A percentile compares a stretch with the other conserved stretches of the same genome.
phyloP scores from a whole-genome alignment of 92 coral and sea anemone genomes.

The Palythoa grandis region DNA sequence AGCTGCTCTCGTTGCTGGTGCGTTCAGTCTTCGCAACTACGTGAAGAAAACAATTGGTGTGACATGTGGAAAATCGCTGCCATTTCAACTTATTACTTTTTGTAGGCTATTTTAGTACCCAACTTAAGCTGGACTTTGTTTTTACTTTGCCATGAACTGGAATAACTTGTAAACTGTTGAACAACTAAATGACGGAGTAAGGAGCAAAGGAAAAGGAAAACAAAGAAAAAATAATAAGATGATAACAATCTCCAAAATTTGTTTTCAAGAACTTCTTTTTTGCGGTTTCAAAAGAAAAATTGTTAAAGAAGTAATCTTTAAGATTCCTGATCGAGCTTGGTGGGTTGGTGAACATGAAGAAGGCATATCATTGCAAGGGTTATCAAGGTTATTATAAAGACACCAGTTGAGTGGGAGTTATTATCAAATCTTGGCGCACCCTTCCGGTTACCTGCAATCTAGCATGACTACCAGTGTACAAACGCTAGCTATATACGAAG shows the following conservation, averaged over 20 bases:
- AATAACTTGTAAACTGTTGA: too few relatives aligned
- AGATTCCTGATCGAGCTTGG: not conserved
- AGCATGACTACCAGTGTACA: not conserved
- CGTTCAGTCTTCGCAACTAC: too few relatives aligned
- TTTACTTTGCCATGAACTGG: too few relatives aligned
- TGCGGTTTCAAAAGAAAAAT: not conserved
- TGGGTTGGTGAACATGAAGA: not conserved
- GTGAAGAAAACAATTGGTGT: too few relatives aligned
- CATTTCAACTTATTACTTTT: too few relatives aligned
- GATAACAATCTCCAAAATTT: not conserved
- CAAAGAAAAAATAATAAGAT: too few relatives aligned
- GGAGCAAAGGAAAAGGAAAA: too few relatives aligned
- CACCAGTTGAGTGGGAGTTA: not conserved
- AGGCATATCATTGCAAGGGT: not conserved
- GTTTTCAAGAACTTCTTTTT: not conserved
- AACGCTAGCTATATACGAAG: not conserved
- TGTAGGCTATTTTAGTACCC: too few relatives aligned
- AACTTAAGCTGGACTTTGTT: too few relatives aligned
- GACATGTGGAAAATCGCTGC: too few relatives aligned
- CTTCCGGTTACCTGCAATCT: not conserved
- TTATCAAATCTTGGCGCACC: not conserved
- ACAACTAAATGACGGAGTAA: too few relatives aligned
- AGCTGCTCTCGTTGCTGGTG: too few relatives aligned
- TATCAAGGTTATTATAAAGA: not conserved
- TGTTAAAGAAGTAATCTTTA: not conserved